A percentile compares a stretch with the other conserved stretches of the same genome.
phyloP scores from a whole-genome alignment of 2,113 vertebrate genomes.

The Corapipo altera region DNA sequence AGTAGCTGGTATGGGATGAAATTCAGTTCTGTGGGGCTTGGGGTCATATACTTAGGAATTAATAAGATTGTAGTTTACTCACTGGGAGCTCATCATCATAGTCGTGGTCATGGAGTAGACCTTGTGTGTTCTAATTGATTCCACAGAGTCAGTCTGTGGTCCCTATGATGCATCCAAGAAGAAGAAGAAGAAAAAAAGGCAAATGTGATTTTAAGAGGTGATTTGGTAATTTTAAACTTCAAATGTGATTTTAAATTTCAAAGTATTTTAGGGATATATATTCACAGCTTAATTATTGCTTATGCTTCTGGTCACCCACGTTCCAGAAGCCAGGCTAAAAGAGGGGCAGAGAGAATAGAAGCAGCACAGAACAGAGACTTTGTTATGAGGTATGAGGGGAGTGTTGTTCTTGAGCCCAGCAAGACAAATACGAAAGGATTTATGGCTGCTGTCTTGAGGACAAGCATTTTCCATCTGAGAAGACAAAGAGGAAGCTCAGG shows the following conservation, averaged over 20 bases:
- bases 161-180: not conserved
- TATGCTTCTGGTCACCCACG: not conserved
- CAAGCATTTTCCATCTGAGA: not conserved
- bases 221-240: not conserved
- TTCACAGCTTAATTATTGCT: not conserved
- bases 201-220: not conserved
- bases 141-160: not conserved
- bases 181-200: not conserved
- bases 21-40: not conserved
- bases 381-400: not conserved
- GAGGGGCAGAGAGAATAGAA: not conserved
- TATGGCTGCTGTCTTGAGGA: not conserved
- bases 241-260: not conserved
- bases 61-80: not conserved
- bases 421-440: not conserved
- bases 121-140: not conserved
- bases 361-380: not conserved
- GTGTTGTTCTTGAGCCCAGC: not conserved
- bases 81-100: not conserved
- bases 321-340: not conserved
- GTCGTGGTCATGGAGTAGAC: not conserved
- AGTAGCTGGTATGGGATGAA: not conserved
- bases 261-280: not conserved
- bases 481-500: not conserved
- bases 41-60: not conserved